These are phyloP conservation scores for Cercopithecus mitis DNA, from an alignment of 2,797 vertebrate genomes.

Conservation along the genomic window DNA sequence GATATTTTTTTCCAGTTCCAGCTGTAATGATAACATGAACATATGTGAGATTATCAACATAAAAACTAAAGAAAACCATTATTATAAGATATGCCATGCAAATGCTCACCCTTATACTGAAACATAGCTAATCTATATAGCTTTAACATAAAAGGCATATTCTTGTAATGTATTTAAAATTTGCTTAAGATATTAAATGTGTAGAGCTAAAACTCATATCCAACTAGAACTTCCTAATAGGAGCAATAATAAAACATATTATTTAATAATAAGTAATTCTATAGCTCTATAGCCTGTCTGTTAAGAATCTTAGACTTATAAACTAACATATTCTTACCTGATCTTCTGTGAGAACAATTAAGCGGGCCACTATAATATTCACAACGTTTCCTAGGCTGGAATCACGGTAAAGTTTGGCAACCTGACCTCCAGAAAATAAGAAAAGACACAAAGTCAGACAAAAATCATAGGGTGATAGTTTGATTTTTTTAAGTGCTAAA, in stretches of 20 bases:
- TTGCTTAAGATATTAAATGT: conserved; percentile 74
- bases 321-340: conserved; percentile 90
- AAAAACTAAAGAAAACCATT: conserved; percentile 77
- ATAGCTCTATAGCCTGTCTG: neutral
- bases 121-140: conserved; percentile 69
- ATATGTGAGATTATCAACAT: conserved; percentile 73
- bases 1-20: conserved; percentile 79
- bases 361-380: conserved; percentile 98
- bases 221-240: conserved; percentile 72
- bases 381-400: conserved; percentile 99
- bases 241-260: conserved; percentile 58
- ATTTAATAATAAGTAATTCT: conserved; percentile 25
- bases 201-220: conserved; percentile 62
- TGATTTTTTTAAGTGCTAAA: conserved; percentile 21
- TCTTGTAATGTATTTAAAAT: conserved; percentile 69
- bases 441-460: conserved; percentile 99
- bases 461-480: conserved; percentile 80
- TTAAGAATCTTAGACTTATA: conserved; percentile 59
- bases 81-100: conserved; percentile 58
- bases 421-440: conserved; percentile 99
- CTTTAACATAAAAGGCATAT: conserved; percentile 65
- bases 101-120: conserved; percentile 44
- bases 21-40: conserved; percentile 82
- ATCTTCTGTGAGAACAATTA: conserved; percentile 99
- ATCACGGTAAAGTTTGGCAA: conserved; percentile 99